These are phyloP conservation scores for Achroia grisella DNA, from an alignment of 1,140 invertebrate genomes.

Conservation along the genomic window DNA sequence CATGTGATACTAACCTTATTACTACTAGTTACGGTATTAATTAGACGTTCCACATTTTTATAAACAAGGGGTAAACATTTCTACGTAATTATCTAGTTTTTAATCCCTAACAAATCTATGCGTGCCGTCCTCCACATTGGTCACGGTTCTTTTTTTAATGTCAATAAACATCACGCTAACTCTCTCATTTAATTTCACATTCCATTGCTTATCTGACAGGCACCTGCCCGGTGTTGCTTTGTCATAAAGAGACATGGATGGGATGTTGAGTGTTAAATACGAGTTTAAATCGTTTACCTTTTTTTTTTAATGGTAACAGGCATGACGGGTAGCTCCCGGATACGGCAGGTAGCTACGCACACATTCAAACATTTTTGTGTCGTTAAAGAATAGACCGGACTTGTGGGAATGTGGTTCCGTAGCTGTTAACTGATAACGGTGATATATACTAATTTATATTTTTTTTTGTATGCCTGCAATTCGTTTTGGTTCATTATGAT, in stretches of 20 bases:
- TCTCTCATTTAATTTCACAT: constrained; percentile 19
- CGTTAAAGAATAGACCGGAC: constrained; percentile 24
- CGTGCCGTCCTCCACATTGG: constrained; percentile 19
- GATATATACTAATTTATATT: too few species aligned
- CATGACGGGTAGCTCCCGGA: constrained; percentile 46
- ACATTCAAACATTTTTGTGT: constrained; percentile 41
- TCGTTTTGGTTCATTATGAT: too few species aligned
- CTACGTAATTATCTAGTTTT: constrained; percentile 39
- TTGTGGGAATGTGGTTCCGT: constrained; percentile 3
- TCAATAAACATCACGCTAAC: constrained; percentile 24
- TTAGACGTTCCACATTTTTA: too few species aligned
- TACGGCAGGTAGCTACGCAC: constrained; percentile 62
- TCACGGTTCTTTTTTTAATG: constrained; percentile 11
- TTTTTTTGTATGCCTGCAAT: too few species aligned
- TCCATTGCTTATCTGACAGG: constrained; percentile 25
- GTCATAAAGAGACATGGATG: constrained; percentile 26
- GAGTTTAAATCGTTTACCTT: constrained; percentile 28
- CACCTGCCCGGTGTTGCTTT: too few species aligned
- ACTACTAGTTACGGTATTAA: background rate
- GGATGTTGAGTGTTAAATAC: constrained; percentile 33
- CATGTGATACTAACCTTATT: too few species aligned
- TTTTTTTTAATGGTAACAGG: constrained; percentile 33
- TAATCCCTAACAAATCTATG: constrained; percentile 46
- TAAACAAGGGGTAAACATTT: too few species aligned
- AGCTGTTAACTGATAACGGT: too few species aligned